Evolutionary conservation across 2,888 invertebrate genomes (phyloP).

Genomic region (Tenthredo distinguenda): DNA sequence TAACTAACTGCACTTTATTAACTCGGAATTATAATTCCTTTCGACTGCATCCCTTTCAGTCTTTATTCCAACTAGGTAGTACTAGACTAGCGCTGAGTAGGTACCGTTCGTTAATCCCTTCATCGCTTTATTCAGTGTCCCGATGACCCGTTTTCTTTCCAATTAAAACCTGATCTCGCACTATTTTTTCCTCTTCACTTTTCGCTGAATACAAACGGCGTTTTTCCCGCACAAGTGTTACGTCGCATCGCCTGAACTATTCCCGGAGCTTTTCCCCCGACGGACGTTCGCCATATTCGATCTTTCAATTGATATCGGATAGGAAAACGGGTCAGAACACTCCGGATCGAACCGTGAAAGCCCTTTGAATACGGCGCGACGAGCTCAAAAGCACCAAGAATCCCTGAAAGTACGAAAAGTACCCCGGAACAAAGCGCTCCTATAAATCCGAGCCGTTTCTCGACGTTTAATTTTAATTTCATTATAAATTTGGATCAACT

Average conservation of each 20-base stretch:
- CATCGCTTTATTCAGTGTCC: background rate
- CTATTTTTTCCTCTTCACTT: background rate
- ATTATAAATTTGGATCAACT: background rate
- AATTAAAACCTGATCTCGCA: background rate
- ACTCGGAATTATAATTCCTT: background rate
- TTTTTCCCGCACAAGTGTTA: background rate
- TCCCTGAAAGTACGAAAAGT: background rate
- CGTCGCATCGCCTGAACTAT: background rate
- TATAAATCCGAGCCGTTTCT: background rate
- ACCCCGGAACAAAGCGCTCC: background rate
- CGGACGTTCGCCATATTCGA: background rate
- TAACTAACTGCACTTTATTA: slow-evolving; percentile 15
- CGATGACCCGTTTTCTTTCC: background rate
- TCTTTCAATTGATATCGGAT: background rate
- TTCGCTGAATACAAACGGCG: background rate
- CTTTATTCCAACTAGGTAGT: background rate
- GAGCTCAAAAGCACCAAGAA: background rate
- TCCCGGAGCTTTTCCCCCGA: background rate
- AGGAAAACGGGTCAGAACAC: background rate
- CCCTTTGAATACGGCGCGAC: background rate
- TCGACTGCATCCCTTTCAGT: background rate
- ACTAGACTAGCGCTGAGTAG: background rate
- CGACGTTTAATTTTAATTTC: background rate
- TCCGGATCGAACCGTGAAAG: background rate
- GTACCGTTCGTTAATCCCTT: background rate